Evolutionary conservation across 2,797 vertebrate genomes (phyloP), one percentile per base, ranked within the genome.

Genomic region (Stomatorhinus walkeri): DNA sequence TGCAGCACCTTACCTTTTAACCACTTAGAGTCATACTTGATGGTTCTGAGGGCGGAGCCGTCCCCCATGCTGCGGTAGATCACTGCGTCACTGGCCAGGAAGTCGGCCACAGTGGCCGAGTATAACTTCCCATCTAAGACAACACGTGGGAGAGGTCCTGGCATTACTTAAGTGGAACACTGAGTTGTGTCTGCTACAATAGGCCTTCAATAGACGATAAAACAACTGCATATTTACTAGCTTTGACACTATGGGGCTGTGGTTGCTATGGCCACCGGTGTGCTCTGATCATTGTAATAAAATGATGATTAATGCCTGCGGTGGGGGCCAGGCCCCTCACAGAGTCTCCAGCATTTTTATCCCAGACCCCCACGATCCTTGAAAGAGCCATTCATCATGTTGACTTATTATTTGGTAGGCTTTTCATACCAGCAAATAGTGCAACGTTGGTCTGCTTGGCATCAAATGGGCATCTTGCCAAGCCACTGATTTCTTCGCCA

Each of bases 21-120:
- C 98, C 98, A 99, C 91, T 99, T 99, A 94, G 98, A 99, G 93
- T 99, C 98, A 40, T 99, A 99, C 95, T 99, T 99, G 94, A 99
- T 99, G 91, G 98, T 99, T 92, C 98, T 96, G 90, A 99, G 94
- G 88, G 98, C 98, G 7, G 97, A 99, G 91, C 98, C 98, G 89
- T 99, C 98, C 3, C 98, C 98, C 98, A 99, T 97, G 92, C 98
- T 99, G 91, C 98, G 97, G 93, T 99, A 99, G 94, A 99, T 99
- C 92, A 99, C 98, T 19, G 98, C 95, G 89, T 99, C 98, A 9
- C 98, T 99, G 91, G 98, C 98, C 95, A 98, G 95, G 95, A 99
- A 99, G 95, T 99, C 98, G 3, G 98, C 98, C 89, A 99, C 98
- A 1, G 98, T 99, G 89, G 98, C 98, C 0, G 98, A 99, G 93